Conservation (phyloP, 2,888 invertebrate genomes). For the Eulithis testata region DNA sequence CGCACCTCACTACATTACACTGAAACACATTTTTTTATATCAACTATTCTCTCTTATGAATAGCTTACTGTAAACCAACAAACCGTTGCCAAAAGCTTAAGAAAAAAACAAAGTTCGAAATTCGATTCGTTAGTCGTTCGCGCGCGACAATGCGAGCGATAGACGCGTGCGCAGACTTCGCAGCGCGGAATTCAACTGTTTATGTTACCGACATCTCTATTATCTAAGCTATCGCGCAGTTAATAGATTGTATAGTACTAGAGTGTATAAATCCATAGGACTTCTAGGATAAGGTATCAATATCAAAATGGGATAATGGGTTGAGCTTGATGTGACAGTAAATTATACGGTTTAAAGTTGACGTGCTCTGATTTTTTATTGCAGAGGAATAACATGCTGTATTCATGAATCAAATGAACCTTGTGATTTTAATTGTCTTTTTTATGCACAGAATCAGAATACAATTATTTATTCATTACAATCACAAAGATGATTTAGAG, state of each 20-base stretch:
- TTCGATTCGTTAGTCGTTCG: slow-evolving; percentile 35
- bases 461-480: no score
- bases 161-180: slow-evolving; percentile 78
- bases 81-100: slow-evolving; percentile 31
- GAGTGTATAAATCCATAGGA: not conserved
- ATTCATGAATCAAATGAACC: no score
- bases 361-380: no score
- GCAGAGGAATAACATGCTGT: no score
- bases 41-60: no score
- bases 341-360: no score
- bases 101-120: slow-evolving; percentile 26
- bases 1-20: slow-evolving; percentile 6
- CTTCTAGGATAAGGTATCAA: no score
- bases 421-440: no score
- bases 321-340: no score
- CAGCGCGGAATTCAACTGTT: slow-evolving; percentile 77
- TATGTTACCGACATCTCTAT: slow-evolving; percentile 50
- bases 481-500: no score
- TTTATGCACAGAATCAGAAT: no score
- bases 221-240: slow-evolving; percentile 48
- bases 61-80: slow-evolving; percentile 8
- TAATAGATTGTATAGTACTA: slow-evolving; percentile 45
- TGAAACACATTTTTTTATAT: not conserved
- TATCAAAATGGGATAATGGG: no score
- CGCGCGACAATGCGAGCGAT: slow-evolving; percentile 31